A percentile compares a stretch with the other conserved stretches of the same genome.
Conservation (phyloP, 2,113 vertebrate genomes). For the Gambusia affinis region DNA sequence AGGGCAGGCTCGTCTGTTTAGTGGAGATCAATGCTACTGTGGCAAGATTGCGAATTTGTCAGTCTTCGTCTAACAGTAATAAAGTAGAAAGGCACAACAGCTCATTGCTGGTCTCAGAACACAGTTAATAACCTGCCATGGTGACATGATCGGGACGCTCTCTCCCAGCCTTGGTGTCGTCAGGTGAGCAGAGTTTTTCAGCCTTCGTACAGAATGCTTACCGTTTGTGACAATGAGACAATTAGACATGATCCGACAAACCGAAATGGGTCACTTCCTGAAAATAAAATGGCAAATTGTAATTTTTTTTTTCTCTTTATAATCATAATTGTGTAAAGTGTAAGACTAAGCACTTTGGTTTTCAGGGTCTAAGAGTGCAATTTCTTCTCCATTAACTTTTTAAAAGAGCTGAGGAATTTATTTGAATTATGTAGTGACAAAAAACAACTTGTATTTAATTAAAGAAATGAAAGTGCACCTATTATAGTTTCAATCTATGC, state of each 20-base stretch:
- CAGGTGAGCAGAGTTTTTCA: slow-evolving; percentile 18
- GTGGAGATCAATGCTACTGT: slow-evolving; percentile 36
- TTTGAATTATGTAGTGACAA: neutral
- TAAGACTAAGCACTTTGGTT: neutral
- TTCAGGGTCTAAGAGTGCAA: neutral
- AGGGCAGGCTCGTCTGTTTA: slow-evolving; percentile 24
- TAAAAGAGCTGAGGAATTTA: neutral
- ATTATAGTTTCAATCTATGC: neutral
- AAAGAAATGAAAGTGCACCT: neutral
- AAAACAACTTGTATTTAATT: neutral
- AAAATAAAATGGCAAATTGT: neutral
- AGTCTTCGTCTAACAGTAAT: slow-evolving; percentile 54
- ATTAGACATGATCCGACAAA: neutral
- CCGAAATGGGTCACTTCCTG: neutral
- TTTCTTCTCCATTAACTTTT: neutral
- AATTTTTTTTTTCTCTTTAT: neutral
- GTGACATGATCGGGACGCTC: neutral
- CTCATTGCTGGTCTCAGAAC: slow-evolving; percentile 45
- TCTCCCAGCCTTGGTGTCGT: neutral
- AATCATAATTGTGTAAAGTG: neutral
- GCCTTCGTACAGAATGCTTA: neutral
- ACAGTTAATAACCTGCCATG: slow-evolving; percentile 20
- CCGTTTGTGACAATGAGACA: neutral
- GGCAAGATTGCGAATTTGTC: slow-evolving; percentile 24
- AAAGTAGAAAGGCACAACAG: slow-evolving; percentile 69